Percentiles rank a stretch among this genome's conserved stretches.
These are phyloP conservation scores for Psittacus erithacus DNA, from an alignment of 2,113 vertebrate species.

Conservation along the genomic window DNA sequence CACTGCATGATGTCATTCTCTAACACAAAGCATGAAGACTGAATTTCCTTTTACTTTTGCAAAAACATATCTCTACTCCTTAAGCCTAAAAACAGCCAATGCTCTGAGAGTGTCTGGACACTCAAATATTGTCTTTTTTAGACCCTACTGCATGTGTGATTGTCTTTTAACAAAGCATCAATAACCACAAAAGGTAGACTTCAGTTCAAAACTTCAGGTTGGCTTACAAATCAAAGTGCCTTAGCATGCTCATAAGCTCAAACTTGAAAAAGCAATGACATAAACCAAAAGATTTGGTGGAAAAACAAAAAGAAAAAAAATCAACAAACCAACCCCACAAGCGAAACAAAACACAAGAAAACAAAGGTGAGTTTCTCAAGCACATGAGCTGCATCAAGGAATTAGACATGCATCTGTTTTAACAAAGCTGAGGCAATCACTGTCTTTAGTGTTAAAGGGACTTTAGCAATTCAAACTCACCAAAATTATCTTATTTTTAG, in stretches of 20 bases:
- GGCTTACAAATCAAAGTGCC: conserved; percentile 72
- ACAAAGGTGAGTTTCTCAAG: conserved; percentile 71
- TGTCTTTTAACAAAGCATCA: conserved; percentile 62
- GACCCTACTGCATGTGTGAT: not conserved
- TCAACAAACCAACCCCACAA: not conserved
- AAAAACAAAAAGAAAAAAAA: conserved; percentile 29
- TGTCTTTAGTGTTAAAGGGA: conserved; percentile 82
- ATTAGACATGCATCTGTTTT: conserved; percentile 76
- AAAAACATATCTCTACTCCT: not conserved
- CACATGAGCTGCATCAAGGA: conserved; percentile 72
- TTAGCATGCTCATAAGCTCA: conserved; percentile 78
- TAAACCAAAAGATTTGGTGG: conserved; percentile 65
- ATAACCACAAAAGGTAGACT: conserved; percentile 67
- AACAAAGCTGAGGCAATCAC: conserved; percentile 69
- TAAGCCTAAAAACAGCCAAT: not conserved
- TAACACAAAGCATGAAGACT: not conserved
- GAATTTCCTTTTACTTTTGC: not conserved
- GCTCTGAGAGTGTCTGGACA: not conserved
- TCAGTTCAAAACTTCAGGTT: conserved; percentile 66
- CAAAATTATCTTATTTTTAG: conserved; percentile 80
- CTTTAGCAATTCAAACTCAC: conserved; percentile 76
- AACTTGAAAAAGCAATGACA: conserved; percentile 71
- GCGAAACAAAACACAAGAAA: not conserved
- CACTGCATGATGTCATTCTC: not conserved
- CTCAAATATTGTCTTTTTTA: not conserved